Evolutionary conservation across 2,797 vertebrate species (phyloP), one percentile per base, ranked within the genome.

Genomic region (Diplodus sargus): DNA sequence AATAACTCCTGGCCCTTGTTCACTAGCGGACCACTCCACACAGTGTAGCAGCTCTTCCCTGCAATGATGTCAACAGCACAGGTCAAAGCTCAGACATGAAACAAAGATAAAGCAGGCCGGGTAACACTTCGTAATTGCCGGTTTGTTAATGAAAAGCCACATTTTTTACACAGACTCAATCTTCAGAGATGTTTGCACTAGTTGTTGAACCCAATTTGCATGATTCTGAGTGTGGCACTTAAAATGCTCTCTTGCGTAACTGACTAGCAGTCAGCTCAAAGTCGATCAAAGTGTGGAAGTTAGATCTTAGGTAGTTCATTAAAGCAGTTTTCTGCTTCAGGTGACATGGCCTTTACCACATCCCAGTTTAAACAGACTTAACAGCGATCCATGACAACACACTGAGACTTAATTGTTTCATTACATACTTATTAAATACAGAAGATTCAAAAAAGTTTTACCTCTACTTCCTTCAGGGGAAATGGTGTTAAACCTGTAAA

Each of bases 11-110:
- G 96, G 77, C 96, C 96, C 89, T 96, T 97, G 94, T 97, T 98
- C 86, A 98, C 95, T 74, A 99, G 95, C 10, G 97, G 96, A 66
- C 98, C 98, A 57, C 96, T 98, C 98, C 98, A 99, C 78, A 99
- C 94, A 0, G 96, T 97, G 87, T 97, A 96, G 85, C 94, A 94
- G 88, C 88, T 91, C 79, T 95, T 97, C 85, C 96, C 98, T 99
- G 90, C 48, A 90, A 91, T 9, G 61, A 73, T 45, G 89, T 25
- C 66, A 73, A 65, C 8, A 76, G 52, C 61, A 86, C 51, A 81
- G 4, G 57, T 67, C 65, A 86, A 43, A 69, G 48, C 51, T 83
- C 59, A 81, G 39, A 49, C 17, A 16, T 48, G 12, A 68, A 11
- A 49, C 14, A 71, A 28, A 58, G 3, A 56, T 2, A 61, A 59